Conservation (phyloP, 2,888 invertebrate genomes). For the Strigamia maritima region DNA sequence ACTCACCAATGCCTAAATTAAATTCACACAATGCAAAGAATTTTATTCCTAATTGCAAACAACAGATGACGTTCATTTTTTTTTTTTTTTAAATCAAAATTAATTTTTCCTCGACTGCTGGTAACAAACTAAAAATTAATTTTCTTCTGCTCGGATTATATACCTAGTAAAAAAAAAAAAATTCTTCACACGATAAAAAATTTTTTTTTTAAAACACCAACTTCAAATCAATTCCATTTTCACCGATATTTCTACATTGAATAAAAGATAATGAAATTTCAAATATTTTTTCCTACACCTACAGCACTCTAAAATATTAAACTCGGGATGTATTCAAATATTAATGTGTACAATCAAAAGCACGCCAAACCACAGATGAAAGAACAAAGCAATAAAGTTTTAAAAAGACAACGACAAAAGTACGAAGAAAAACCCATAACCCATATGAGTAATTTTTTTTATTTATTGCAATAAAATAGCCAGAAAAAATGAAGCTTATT, state of each 20-base stretch:
- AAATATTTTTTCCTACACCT: background rate
- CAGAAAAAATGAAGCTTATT: no score
- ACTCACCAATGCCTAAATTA: background rate
- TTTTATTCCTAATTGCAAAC: constrained; percentile 16
- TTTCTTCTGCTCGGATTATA: background rate
- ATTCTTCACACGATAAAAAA: background rate
- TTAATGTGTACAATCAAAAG: background rate
- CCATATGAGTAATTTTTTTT: background rate
- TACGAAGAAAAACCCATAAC: background rate
- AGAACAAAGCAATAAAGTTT: background rate
- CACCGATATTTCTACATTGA: background rate
- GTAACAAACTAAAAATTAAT: background rate
- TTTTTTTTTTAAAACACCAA: background rate
- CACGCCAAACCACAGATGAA: background rate
- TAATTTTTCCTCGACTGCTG: background rate
- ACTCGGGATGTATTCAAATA: background rate
- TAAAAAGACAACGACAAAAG: background rate
- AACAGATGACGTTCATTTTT: background rate
- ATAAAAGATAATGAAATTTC: background rate
- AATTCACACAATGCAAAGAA: background rate
- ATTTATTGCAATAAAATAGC: background rate
- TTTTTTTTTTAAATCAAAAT: background rate
- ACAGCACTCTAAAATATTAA: background rate
- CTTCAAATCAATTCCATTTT: background rate
- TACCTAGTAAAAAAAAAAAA: background rate